phyloP scores from a whole-genome alignment of 2,888 invertebrate genomes.

The Calameuta filiformis region DNA sequence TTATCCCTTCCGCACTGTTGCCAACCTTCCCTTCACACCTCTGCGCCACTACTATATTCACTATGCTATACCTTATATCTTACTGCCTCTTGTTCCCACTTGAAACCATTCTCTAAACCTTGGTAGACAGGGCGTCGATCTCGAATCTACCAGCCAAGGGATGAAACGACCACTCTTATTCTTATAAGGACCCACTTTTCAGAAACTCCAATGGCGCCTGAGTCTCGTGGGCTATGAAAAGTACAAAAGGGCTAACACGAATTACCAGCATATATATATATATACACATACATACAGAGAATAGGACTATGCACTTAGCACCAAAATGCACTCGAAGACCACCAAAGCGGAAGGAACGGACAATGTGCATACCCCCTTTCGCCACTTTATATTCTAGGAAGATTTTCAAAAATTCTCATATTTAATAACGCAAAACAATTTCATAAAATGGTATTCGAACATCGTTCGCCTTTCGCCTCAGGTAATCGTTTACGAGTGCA shows the following conservation, averaged over 20 bases:
- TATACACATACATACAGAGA: not conserved
- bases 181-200: not conserved
- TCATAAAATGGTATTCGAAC: not conserved
- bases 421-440: not conserved
- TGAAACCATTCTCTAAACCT: not conserved
- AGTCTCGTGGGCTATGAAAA: not conserved
- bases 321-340: not conserved
- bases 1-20: constrained; percentile 3
- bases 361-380: not conserved
- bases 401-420: not conserved
- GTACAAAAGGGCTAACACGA: not conserved
- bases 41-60: not conserved
- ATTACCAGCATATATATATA: not conserved
- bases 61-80: not conserved
- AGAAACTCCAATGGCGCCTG: not conserved
- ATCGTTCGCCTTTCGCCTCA: not conserved
- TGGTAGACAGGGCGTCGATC: not conserved
- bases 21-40: not conserved
- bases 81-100: not conserved
- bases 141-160: not conserved
- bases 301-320: not conserved
- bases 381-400: not conserved
- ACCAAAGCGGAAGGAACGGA: not conserved
- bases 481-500: not conserved
- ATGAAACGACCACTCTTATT: not conserved